These are phyloP conservation scores for Ceramica pisi DNA, from an alignment of 2,888 invertebrate genomes.

Conservation along the genomic window DNA sequence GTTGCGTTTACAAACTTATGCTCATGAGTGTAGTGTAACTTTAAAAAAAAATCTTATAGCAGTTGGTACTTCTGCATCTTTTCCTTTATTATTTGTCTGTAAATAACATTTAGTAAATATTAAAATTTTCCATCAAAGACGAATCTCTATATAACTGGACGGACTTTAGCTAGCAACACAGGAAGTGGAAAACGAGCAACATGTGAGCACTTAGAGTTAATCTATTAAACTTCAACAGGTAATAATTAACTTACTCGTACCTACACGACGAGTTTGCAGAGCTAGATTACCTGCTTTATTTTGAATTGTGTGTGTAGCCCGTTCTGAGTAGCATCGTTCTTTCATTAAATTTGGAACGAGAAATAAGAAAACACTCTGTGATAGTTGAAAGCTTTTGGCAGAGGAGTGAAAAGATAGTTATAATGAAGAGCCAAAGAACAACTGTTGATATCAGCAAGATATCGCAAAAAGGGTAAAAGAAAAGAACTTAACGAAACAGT, in stretches of 20 bases:
- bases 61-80: too few species aligned
- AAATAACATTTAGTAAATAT: too few species aligned
- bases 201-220: conserved; percentile 30
- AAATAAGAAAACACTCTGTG: neutral
- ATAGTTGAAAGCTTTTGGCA: neutral
- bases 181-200: conserved; percentile 10
- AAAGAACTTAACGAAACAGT: neutral
- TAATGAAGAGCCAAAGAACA: neutral
- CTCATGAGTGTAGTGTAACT: too few species aligned
- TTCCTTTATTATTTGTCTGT: neutral
- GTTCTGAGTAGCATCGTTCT: neutral
- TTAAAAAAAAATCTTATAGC: too few species aligned
- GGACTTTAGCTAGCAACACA: neutral
- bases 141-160: neutral
- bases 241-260: conserved; percentile 30
- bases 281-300: conserved; percentile 30
- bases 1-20: too few species aligned
- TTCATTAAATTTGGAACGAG: neutral
- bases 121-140: neutral
- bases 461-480: neutral
- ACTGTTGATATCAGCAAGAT: neutral
- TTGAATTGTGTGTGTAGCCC: conserved; percentile 8
- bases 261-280: conserved; percentile 22
- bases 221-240: conserved; percentile 32
- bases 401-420: neutral